phyloP scores from a whole-genome alignment of 2,888 invertebrate genomes.

The Tanytarsus gracilentus region DNA sequence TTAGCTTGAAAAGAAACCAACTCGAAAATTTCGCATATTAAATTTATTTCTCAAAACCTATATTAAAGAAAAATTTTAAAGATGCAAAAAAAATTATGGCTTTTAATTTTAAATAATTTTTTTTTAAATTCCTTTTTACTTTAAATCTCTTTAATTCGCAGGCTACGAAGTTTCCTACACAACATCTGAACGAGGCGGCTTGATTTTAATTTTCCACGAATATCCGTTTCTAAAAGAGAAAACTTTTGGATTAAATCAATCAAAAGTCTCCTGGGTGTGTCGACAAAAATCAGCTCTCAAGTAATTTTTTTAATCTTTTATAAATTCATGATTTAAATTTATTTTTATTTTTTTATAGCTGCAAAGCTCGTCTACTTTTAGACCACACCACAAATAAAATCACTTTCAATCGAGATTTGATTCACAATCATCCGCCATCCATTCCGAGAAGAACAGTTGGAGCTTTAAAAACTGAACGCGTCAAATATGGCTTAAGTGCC shows the following conservation, averaged over 20 bases:
- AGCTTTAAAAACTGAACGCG: not conserved
- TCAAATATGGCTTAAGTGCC: not conserved
- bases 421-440: constrained; percentile 10
- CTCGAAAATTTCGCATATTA: too few species aligned
- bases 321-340: not conserved
- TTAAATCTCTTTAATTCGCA: too few species aligned
- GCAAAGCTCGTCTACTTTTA: not conserved
- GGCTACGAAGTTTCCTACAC: too few species aligned
- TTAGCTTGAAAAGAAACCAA: too few species aligned
- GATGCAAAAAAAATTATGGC: too few species aligned
- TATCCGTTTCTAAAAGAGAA: not conserved
- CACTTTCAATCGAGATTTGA: not conserved
- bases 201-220: not conserved
- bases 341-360: not conserved
- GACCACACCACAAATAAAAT: not conserved
- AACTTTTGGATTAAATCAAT: not conserved
- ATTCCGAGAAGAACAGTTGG: not conserved
- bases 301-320: not conserved
- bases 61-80: too few species aligned
- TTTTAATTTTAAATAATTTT: not conserved
- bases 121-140: too few species aligned
- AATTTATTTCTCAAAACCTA: too few species aligned
- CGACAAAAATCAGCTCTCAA: not conserved
- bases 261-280: not conserved
- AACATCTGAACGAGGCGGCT: not conserved